phyloP scores from a whole-genome alignment of 1,140 invertebrate species.

The Batillaria attramentaria region DNA sequence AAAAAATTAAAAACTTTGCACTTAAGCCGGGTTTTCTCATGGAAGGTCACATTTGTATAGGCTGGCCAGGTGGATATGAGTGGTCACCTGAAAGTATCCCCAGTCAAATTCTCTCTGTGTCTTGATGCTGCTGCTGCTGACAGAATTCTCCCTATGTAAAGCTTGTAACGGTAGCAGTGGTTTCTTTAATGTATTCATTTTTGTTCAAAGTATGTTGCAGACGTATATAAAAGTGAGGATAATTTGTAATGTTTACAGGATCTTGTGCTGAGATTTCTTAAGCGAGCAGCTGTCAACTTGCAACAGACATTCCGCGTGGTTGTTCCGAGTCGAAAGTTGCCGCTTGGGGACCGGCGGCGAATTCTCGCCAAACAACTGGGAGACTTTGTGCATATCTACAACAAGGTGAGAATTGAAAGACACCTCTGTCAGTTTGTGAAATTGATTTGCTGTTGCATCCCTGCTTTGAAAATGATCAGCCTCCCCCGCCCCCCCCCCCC shows the following conservation, averaged over 20 bases:
- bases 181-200: neutral
- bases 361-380: conserved; percentile 92
- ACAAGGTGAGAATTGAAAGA: conserved; percentile 76
- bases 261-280: conserved; percentile 83
- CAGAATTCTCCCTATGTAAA: too few relatives aligned
- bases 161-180: neutral
- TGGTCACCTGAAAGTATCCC: too few relatives aligned
- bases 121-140: too few relatives aligned
- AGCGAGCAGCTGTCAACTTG: conserved; percentile 83
- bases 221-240: neutral
- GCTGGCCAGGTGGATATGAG: too few relatives aligned
- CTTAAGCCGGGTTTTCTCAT: too few relatives aligned
- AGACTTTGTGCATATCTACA: conserved; percentile 92
- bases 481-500: too few relatives aligned
- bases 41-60: too few relatives aligned
- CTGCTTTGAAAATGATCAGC: neutral
- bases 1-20: too few relatives aligned
- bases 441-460: neutral
- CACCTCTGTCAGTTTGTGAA: neutral
- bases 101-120: too few relatives aligned
- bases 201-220: neutral
- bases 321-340: conserved; percentile 81
- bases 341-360: conserved; percentile 87
- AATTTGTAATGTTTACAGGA: conserved; percentile 73
- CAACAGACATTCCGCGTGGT: conserved; percentile 83